Evolutionary conservation across 2,113 vertebrate species (phyloP).

Genomic region (Spilogale gracilis): DNA sequence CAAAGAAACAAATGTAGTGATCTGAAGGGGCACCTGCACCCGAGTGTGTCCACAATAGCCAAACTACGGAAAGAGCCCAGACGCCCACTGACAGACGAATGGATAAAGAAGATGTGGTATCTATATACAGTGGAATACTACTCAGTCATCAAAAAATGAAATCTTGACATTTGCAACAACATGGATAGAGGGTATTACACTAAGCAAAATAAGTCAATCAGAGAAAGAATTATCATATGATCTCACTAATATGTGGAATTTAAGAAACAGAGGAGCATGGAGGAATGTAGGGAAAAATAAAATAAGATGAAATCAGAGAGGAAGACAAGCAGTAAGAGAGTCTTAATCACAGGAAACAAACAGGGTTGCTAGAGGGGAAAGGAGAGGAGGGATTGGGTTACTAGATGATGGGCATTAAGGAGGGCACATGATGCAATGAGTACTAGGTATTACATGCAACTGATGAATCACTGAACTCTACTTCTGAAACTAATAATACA

Average conservation of each 20-base stretch:
- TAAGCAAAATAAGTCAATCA: neutral
- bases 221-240: neutral
- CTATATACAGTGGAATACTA: neutral
- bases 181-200: neutral
- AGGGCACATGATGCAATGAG: neutral
- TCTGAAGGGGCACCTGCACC: neutral
- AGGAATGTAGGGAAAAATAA: neutral
- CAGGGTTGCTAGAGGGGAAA: neutral
- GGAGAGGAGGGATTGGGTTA: neutral
- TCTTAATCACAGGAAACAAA: neutral
- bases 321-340: neutral
- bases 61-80: neutral
- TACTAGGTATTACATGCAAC: neutral
- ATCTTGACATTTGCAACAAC: neutral
- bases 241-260: neutral
- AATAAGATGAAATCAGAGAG: neutral
- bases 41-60: neutral
- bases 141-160: neutral
- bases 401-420: neutral
- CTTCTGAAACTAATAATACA: neutral
- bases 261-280: neutral
- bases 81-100: neutral
- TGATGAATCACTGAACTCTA: neutral
- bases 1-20: neutral
- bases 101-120: neutral